Evolutionary conservation across 2,888 invertebrate genomes (phyloP), one percentile per base, ranked within the genome.

Genomic region (Neoitamus cyanurus): DNA sequence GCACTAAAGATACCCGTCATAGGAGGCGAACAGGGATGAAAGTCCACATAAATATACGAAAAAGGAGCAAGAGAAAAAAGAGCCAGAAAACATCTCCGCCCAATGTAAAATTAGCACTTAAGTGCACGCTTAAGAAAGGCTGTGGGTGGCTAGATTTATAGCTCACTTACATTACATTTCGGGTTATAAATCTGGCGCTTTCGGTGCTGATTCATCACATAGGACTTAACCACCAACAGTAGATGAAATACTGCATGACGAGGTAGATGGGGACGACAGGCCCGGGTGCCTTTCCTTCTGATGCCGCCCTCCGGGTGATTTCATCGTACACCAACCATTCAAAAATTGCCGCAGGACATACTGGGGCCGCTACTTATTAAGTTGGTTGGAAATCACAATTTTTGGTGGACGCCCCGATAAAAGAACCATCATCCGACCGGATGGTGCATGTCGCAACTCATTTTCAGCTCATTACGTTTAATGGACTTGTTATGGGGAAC

Each of bases 191-290:
- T 77, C 77, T 77, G 77, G 77, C 77, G 77, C 46, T 37, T 77
- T 77, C 30, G 77, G 77, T 77, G 77, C 77, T 77, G 77, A 77
- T 77, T 77, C 77, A 77, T 77, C 77, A 77, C 77, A 77, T 42
- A 42, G 42, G 42, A 77, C 77, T 77, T 77, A 77, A 77, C 73
- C 46, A 77, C 77, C 46, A 77, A 48, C 77, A 77, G 42, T 46
- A 42, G 46, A 77, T 77, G 77, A 77, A 77, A 77, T 77, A 77
- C 77, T 77, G 77, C 77, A 77, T 46, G 20, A 36, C 73, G 20
- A 31, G 36, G 15, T 77, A 6, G n/a, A 77, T 25, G 77, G 37
- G 15, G 34, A n/a, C n/a, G 20, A 13, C 13, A 42, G 31, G 46
- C 20, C 7, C 7, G 4, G 58, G 7, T 58, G 15, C 25, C 58